Base-by-base conservation (phyloP, 1,140 invertebrate genomes). In the Bombus superbus region DNA sequence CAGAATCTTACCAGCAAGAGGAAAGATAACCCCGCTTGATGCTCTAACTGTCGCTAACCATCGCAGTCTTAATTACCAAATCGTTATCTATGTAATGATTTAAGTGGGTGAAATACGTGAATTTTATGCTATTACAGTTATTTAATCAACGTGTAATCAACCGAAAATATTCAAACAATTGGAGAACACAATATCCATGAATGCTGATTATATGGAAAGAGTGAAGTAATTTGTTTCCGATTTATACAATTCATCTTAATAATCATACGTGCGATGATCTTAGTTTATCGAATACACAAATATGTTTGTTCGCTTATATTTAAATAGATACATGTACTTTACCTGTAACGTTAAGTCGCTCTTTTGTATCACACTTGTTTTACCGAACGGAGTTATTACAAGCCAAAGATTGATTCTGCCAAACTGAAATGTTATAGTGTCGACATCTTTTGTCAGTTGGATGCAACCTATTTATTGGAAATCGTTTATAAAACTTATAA, bases 1-100 rank as follows among this genome's bases (percentile, higher is more conserved):
- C 95, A 96, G 92, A 94, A 90, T 85, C 93, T 96, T 87, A 95
- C 94, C 88, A 89, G 90, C 87, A 95, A 93, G 89, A 96, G 95
- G 91, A 93, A 93, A 83, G 92, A 91, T 76, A 94, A 94, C 83
- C 91, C 94, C n/a, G 94, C 95, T 93, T 96, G 94, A 95, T 80
- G 81, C 53, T 74, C 62, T 85, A 86, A 79, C 57, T 28, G 42
- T 74, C 18, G 42, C 13, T 82, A 85, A 85, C 28, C 32, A 28
- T 69, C 68, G 25, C 32, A 64, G 64, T 85, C 81, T 22, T 44
- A 40, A 59, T 40, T 77, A 28, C 38, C 10, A 1, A 47, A 53
- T n/a, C 69, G 15, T n/a, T 18, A 28, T 47, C 5, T 28, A 57
- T 28, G 32, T 35, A 53, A 75, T 25, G 69, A 42, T 71, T 71